phyloP scores from a whole-genome alignment of 2,888 invertebrate species.

The Leistus spinibarbis region DNA sequence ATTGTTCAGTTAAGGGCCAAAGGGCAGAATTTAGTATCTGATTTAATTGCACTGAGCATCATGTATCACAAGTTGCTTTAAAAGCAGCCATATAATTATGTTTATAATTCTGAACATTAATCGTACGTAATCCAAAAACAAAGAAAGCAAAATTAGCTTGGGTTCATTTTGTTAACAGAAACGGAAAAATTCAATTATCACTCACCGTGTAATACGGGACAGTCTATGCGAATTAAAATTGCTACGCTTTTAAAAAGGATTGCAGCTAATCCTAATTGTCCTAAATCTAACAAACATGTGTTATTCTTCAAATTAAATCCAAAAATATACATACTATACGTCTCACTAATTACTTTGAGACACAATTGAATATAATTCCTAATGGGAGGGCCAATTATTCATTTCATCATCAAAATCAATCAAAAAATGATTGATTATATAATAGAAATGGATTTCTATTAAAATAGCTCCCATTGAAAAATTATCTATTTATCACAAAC shows the following conservation, averaged over 20 bases:
- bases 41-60: not conserved
- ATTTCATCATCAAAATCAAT: too few species aligned
- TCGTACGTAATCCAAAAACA: too few species aligned
- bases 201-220: not conserved
- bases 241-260: not conserved
- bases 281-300: not conserved
- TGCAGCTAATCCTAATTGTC: not conserved
- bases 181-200: not conserved
- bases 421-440: too few species aligned
- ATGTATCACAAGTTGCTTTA: not conserved
- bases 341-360: not conserved
- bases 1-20: not conserved
- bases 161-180: not conserved
- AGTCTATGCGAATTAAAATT: not conserved
- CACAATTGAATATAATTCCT: not conserved
- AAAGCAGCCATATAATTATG: not conserved
- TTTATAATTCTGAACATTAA: too few species aligned
- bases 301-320: not conserved
- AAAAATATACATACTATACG: not conserved
- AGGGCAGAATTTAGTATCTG: not conserved
- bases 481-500: too few species aligned
- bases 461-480: not conserved
- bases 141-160: too few species aligned
- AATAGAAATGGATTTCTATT: too few species aligned
- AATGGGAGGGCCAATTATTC: too few species aligned